These are phyloP conservation scores for Archocentrus centrarchus DNA, from an alignment of 2,113 vertebrate genomes.

Conservation along the genomic window DNA sequence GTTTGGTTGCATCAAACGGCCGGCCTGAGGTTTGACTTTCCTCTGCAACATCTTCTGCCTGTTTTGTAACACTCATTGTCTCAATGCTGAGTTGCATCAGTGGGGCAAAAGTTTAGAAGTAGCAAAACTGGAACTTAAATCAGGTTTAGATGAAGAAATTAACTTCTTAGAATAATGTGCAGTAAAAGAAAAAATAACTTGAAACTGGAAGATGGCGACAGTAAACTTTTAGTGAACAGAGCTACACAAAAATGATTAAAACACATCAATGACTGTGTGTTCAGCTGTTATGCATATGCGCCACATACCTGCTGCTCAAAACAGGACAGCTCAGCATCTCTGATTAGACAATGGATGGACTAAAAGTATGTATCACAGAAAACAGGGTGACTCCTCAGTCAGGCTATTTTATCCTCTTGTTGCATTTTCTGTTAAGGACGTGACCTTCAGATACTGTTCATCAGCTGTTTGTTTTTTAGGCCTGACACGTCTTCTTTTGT, in stretches of 20 bases:
- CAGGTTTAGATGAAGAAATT: not conserved
- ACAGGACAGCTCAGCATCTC: not conserved
- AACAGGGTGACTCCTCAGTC: too few species aligned
- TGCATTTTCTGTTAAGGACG: too few species aligned
- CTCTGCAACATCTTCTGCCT: not conserved
- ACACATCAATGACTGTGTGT: not conserved
- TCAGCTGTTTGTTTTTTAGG: too few species aligned
- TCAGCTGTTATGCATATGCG: too few species aligned
- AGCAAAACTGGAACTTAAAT: not conserved
- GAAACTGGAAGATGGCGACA: not conserved
- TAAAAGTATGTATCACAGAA: too few species aligned
- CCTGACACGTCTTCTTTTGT: too few species aligned
- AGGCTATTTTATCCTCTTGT: too few species aligned
- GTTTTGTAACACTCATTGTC: not conserved
- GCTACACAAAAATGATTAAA: rapidly evolving
- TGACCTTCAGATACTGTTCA: too few species aligned
- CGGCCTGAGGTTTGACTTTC: not conserved
- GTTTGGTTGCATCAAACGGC: not conserved
- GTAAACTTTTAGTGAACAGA: not conserved
- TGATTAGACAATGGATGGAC: too few species aligned
- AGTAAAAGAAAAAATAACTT: not conserved
- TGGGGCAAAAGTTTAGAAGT: not conserved
- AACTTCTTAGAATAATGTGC: not conserved
- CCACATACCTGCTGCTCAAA: too few species aligned
- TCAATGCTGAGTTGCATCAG: not conserved